Evolutionary conservation across 1,140 invertebrate genomes (phyloP).

Genomic region (Drosophila baimaii): DNA sequence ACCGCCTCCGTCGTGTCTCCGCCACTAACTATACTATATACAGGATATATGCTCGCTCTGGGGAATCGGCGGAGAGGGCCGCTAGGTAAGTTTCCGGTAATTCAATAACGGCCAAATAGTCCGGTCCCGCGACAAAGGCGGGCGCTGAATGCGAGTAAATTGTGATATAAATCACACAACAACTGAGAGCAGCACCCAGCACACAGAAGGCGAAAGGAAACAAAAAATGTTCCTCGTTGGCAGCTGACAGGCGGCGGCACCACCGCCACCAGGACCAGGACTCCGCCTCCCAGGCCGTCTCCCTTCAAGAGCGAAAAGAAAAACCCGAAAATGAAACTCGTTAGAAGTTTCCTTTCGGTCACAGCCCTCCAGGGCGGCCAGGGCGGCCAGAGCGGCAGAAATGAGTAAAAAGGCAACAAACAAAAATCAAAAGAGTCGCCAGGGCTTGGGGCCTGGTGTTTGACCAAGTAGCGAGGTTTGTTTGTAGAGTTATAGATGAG

Average conservation of each 20-base stretch:
- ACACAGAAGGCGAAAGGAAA: background rate
- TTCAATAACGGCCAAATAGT: conserved; percentile 66
- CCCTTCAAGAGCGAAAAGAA: conserved; percentile 15
- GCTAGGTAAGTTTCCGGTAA: conserved; percentile 56
- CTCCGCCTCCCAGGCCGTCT: background rate
- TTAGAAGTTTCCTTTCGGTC: conserved; percentile 64
- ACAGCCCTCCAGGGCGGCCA: conserved; percentile 26
- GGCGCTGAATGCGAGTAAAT: conserved; percentile 69
- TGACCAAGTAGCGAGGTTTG: conserved; percentile 29
- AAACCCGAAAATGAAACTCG: conserved; percentile 65
- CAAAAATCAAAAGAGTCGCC: conserved; percentile 35
- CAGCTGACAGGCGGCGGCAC: conserved; percentile 55
- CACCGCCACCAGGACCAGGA: background rate
- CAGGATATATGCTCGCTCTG: conserved; percentile 1
- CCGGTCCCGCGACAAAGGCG: conserved; percentile 18
- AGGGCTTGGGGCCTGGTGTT: conserved; percentile 15
- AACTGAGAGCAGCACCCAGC: background rate
- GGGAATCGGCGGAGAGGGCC: conserved; percentile 15
- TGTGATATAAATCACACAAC: conserved; percentile 75
- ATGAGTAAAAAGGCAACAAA: conserved; percentile 39
- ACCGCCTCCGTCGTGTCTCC: conserved; percentile 6
- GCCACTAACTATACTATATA: background rate
- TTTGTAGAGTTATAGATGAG: background rate
- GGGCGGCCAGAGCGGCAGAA: conserved; percentile 19
- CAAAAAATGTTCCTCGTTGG: conserved; percentile 61